Evolutionary conservation across 2,797 vertebrate genomes (phyloP), one percentile per base, ranked within the genome.

Genomic region (Xiphorhynchus erythropygius): DNA sequence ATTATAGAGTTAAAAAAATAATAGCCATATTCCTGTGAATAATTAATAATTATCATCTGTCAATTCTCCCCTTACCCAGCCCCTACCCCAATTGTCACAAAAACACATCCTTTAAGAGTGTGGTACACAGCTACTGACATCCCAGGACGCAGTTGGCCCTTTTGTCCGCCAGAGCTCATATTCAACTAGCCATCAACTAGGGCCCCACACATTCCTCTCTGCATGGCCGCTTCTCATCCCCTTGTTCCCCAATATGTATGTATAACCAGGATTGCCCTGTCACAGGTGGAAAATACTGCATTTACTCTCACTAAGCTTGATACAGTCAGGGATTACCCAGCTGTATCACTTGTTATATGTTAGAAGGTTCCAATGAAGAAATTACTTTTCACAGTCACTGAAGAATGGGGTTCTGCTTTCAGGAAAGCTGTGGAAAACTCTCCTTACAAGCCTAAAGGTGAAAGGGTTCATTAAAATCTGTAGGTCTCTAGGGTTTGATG

Each of bases 61-160:
- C 32, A 84, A 22, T 22, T 69, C 3, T 11, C 13, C 16, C 22
- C 24, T 62, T 27, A 59, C 23, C 6, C 18, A 63, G 19, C 17
- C 23, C 23, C 35, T 76, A 68, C 11, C 7, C 17, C 39, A 69
- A 11, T 55, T 7, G 55, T 64, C 44, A 85, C 50, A 30, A 81
- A 75, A 70, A 44, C 13, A 68, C 18, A 49, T 33, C 5, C 69
- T 64, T 86, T 56, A 65, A 79, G 27, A 55, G 35, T 30, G 18
- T 57, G 1, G 22, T 56, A 80, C n/a, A 41, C 10, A 74, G 25
- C 27, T 63, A 18, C 13, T 57, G 24, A 28, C 9, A 5, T 5
- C 4, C 18, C 39, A 55, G 39, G 33, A 6, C 13, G 24, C 0
- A 0, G 1, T 0, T 64, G 23, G 5, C 17, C 5, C 21, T 42